These are phyloP conservation scores for Pipistrellus pygmaeus DNA, from an alignment of 2,797 vertebrate genomes.

Conservation along the genomic window DNA sequence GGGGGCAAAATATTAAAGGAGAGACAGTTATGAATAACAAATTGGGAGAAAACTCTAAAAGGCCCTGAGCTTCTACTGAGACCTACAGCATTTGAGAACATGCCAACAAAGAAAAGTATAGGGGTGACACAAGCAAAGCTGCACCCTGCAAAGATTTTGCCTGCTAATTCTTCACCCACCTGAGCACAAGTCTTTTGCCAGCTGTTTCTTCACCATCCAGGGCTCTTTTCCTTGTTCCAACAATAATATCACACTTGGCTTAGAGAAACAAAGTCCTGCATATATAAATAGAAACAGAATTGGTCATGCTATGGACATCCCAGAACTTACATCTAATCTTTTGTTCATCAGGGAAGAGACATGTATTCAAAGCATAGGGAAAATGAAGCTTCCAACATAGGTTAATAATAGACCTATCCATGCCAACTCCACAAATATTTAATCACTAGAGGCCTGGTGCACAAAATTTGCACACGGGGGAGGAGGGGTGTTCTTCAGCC, in stretches of 20 bases:
- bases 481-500: too few species aligned
- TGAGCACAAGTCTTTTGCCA: constrained; percentile 57
- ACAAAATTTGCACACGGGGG: too few species aligned
- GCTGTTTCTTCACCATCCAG: constrained; percentile 72
- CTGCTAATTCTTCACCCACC: constrained; percentile 71
- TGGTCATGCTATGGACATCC: neutral
- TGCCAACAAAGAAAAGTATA: neutral
- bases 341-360: neutral
- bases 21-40: neutral
- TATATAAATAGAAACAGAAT: constrained; percentile 59
- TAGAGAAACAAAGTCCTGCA: constrained; percentile 80
- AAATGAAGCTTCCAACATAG: neutral
- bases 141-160: neutral
- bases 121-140: neutral
- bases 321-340: neutral
- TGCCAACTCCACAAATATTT: constrained; percentile 20
- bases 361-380: neutral
- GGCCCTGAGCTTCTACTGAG: neutral
- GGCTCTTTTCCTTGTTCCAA: constrained; percentile 83
- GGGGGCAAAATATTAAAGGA: neutral
- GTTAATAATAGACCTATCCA: neutral
- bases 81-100: constrained; percentile 28
- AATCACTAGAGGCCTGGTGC: neutral
- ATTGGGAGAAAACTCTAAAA: neutral
- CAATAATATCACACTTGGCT: constrained; percentile 79